Evolutionary conservation across 2,113 vertebrate species (phyloP), one percentile per base, ranked within the genome.

Genomic region (Lontra canadensis): DNA sequence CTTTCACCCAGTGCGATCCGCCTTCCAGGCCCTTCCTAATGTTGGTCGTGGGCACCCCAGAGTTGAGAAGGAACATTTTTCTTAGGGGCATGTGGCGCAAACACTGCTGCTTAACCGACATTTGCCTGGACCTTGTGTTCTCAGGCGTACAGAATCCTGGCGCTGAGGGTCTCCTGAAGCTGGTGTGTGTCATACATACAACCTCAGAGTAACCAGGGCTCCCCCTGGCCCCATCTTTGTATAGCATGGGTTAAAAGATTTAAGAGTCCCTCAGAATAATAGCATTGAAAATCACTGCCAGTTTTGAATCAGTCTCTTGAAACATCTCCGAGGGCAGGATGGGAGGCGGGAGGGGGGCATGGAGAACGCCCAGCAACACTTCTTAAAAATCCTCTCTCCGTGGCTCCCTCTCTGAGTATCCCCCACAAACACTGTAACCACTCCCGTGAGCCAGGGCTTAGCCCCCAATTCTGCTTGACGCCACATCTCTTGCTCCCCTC

Each of bases 1-100:
- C 23, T 36, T 57, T 25, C 12, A 1, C 59, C 25, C 14, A 2
- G 15, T 7, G 4, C 3, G 1, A 0, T 23, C 20, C 17, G 1
- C 57, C 23, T 88, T 80, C 39, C 21, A 4, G 25, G 59, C 29
- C 52, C 0, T 34, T 47, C 59, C 39, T 25, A 9, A 2, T 34
- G 10, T 11, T 55, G 76, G 49, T 36, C 10, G 5, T 34, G n/a
- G 63, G 42, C 10, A 3, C 47, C 90, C 55, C 12, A 5, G 8
- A 8, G 44, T 14, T 21, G 15, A 57, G 55, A 82, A 57, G 12
- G 42, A 29, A 14, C 42, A 0, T 29, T 65, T 65, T 36, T 71
- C 59, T 71, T 9, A 20, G 2, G 59, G 67, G 69, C 7, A 2
- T 6, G 10, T 23, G 25, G 44, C 36, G 26, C 21, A 23, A 69